Percentiles rank a stretch among this genome's conserved stretches.
Evolutionary conservation across 1,140 invertebrate species (phyloP).

Genomic region (Cryptotermes secundus): DNA sequence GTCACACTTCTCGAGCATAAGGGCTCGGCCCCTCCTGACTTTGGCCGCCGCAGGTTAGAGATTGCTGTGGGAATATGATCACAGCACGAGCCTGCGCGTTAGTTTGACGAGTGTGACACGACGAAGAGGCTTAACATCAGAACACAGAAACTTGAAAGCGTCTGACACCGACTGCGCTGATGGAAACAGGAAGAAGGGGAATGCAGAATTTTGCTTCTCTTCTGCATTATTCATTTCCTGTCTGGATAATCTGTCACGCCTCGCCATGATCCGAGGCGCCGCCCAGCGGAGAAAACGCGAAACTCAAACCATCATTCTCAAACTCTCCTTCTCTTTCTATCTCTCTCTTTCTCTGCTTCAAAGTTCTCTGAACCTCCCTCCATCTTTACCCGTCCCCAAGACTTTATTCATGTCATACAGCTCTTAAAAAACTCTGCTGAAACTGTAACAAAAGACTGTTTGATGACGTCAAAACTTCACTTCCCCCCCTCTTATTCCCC

Average conservation of each 20-base stretch:
- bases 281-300: slow-evolving; percentile 15
- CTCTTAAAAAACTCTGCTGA: neutral
- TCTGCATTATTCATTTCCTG: slow-evolving; percentile 8
- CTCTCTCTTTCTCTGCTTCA: neutral
- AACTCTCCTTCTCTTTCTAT: neutral
- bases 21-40: neutral
- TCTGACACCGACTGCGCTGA: neutral
- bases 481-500: neutral
- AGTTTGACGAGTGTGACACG: neutral
- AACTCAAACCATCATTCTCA: slow-evolving; percentile 14
- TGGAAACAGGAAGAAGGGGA: neutral
- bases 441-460: slow-evolving; percentile 11
- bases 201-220: neutral
- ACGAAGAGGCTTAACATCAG: neutral
- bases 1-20: no score
- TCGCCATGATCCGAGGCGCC: slow-evolving; percentile 11
- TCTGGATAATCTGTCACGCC: slow-evolving; percentile 13
- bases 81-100: neutral
- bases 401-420: slow-evolving; percentile 2
- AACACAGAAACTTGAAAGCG: neutral
- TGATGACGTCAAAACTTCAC: neutral
- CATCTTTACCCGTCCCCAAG: neutral
- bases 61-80: slow-evolving; percentile 6
- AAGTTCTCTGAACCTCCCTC: neutral
- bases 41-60: neutral